Evolutionary conservation across 2,888 invertebrate genomes (phyloP), one percentile per base, ranked within the genome.

Genomic region (Chalcis sispes): DNA sequence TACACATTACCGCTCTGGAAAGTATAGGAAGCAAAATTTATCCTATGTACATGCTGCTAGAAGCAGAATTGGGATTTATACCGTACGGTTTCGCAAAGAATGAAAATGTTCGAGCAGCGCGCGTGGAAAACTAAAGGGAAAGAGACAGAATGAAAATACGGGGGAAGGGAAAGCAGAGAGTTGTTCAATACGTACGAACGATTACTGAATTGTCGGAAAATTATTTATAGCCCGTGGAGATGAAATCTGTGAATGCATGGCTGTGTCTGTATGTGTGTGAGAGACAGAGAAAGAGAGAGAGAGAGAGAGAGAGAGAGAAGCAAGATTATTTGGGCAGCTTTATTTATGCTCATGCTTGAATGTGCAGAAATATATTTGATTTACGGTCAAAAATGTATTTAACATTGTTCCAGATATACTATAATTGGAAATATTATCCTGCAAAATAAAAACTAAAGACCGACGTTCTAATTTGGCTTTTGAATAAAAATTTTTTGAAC

Each of bases 1-100:
- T 74, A 62, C 61, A 67, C 67, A 74, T 73, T 67, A n/a, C 54
- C 27, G 29, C 61, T n/a, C n/a, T n/a, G 29, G 52, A 61, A 61
- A 67, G 42, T 66, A 42, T 27, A 66, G 58, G n/a, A 42, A 18
- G 42, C 29, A 32, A 73, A 67, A 73, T 73, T 67, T 73, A 67
- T 54, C 20, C 48, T 42, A 29, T 23, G 42, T 40, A 67, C 42
- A 67, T 52, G 61, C 36, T 8, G 52, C 25, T n/a, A 32, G 25
- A 10, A 29, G 23, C 10, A 40, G 13, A 66, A 66, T 61, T 61
- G 52, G 46, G 59, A 73, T 73, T 72, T 67, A 73, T 73, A 42
- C 61, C 32, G 61, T 50, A 32, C 61, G 15, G 27, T 61, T 73
- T 67, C 32, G 52, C 52, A 52, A 66, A 64, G 59, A 72, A 50